Evolutionary conservation across 2,888 invertebrate species (phyloP).

Genomic region (Colletes collaris): DNA sequence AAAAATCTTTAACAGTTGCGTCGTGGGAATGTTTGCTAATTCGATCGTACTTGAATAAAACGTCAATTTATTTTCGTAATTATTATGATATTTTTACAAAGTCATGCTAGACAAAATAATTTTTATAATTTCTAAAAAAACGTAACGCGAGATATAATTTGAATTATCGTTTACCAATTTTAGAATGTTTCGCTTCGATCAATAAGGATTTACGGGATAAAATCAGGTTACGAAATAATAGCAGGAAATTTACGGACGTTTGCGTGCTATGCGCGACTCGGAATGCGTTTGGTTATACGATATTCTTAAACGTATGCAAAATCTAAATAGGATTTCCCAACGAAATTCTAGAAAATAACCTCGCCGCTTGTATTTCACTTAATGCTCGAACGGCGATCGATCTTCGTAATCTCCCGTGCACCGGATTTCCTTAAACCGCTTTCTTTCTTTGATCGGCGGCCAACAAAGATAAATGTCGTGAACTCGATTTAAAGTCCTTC

Average conservation of each 20-base stretch:
- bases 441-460: conserved; percentile 33
- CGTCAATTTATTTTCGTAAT: too few relatives aligned
- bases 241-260: not conserved
- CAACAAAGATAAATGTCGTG: conserved; percentile 49
- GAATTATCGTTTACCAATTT: too few relatives aligned
- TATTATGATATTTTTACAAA: too few relatives aligned
- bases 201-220: not conserved
- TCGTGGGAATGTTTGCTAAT: too few relatives aligned
- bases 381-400: conserved; percentile 39
- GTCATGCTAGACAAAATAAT: too few relatives aligned
- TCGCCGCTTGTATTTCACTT: conserved; percentile 9
- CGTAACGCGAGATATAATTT: too few relatives aligned
- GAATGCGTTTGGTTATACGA: not conserved
- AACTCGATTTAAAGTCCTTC: conserved; percentile 22
- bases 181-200: not conserved
- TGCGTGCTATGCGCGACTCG: not conserved
- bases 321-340: conserved; percentile 1
- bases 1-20: too few relatives aligned
- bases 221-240: not conserved
- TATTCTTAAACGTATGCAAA: not conserved
- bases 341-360: conserved; percentile 18
- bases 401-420: conserved; percentile 46
- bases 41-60: too few relatives aligned
- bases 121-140: too few relatives aligned
- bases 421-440: conserved; percentile 49